Evolutionary conservation across 2,888 invertebrate genomes (phyloP).

Genomic region (Geotrupes spiniger): DNA sequence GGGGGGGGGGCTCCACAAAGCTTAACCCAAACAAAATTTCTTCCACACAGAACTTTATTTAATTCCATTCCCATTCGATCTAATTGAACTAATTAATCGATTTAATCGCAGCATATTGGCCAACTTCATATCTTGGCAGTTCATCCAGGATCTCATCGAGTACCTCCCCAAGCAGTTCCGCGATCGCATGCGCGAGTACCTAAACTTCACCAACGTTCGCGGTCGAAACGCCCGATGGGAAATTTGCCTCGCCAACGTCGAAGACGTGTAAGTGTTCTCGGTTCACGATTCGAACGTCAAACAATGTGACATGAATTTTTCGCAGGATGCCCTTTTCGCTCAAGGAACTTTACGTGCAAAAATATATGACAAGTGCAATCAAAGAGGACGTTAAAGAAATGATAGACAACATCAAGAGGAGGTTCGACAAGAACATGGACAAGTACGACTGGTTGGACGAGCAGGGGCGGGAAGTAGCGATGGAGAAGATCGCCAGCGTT

Average conservation of each 20-base stretch:
- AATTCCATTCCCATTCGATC: too few relatives aligned
- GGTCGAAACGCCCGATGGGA: constrained; percentile 21
- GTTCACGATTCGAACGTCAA: not conserved
- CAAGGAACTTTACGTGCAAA: constrained; percentile 39
- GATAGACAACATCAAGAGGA: constrained; percentile 40
- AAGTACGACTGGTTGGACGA: constrained; percentile 44
- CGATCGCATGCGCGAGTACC: constrained; percentile 35
- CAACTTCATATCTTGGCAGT: constrained; percentile 44
- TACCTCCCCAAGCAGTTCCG: constrained; percentile 38
- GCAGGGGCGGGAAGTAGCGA: constrained; percentile 38
- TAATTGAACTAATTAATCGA: too few relatives aligned
- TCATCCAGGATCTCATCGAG: constrained; percentile 38
- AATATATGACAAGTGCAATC: constrained; percentile 38
- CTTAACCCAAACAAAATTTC: too few relatives aligned
- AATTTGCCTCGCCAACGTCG: constrained; percentile 22
- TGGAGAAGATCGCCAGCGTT: constrained; percentile 39
- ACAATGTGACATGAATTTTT: not conserved
- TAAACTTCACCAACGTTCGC: constrained; percentile 13
- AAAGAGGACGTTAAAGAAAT: constrained; percentile 37
- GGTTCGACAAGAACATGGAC: constrained; percentile 38
- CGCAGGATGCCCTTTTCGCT: constrained; percentile 24
- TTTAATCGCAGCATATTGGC: constrained; percentile 37
- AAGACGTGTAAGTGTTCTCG: constrained; percentile 22
- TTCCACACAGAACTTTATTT: too few relatives aligned
- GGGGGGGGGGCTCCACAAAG: too few relatives aligned